These are phyloP conservation scores for Arizona elegans DNA, from an alignment of 2,113 vertebrate genomes.

Conservation along the genomic window DNA sequence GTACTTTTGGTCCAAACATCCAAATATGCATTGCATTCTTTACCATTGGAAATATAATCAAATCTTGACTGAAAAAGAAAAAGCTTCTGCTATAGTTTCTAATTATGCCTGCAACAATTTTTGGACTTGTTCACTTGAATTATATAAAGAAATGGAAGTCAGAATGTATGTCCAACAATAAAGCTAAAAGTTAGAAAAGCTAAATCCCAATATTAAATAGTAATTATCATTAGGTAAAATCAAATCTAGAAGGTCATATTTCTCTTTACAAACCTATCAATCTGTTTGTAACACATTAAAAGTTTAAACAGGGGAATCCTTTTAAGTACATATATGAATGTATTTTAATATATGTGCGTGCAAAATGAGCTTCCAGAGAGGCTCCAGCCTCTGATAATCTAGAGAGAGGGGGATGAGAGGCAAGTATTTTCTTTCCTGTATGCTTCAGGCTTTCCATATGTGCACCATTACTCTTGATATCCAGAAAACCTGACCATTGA, in stretches of 20 bases:
- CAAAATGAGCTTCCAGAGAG: neutral
- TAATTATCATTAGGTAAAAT: neutral
- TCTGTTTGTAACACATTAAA: neutral
- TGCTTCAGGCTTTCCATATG: neutral
- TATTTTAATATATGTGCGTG: neutral
- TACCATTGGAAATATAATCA: neutral
- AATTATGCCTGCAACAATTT: neutral
- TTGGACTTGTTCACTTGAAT: neutral
- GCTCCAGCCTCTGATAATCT: neutral
- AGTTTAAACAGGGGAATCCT: neutral
- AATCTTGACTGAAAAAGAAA: neutral
- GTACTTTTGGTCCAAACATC: neutral
- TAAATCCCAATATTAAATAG: neutral
- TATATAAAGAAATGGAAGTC: neutral
- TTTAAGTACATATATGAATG: neutral
- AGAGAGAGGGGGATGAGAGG: neutral
- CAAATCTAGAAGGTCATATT: neutral
- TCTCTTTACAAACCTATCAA: neutral
- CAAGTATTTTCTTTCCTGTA: neutral
- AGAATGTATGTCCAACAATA: neutral
- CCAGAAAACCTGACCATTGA: neutral
- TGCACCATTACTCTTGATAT: neutral
- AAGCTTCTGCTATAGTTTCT: neutral
- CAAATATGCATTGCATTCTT: neutral
- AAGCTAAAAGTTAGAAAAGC: neutral